Evolutionary conservation across 2,888 invertebrate genomes (phyloP).

Genomic region (Torymus auratus): DNA sequence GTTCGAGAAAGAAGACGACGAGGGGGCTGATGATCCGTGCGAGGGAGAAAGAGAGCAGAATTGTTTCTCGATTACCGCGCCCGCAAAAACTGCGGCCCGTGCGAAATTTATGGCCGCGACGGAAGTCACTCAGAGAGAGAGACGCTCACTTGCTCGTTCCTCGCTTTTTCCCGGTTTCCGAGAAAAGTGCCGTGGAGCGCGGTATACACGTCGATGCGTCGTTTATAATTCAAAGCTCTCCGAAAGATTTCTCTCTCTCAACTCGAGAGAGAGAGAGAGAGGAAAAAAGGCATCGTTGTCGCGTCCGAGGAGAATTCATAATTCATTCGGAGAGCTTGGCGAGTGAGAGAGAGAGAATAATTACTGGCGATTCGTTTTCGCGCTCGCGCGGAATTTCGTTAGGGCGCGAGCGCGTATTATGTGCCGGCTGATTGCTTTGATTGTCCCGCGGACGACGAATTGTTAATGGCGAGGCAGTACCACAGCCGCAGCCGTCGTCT

Average conservation of each 20-base stretch:
- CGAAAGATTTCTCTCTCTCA: not conserved
- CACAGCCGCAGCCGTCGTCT: not conserved
- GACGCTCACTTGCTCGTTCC: not conserved
- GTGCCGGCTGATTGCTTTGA: conserved; percentile 29
- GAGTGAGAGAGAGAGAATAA: conserved; percentile 21
- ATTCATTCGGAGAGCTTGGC: conserved; percentile 29
- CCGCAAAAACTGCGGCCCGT: conserved; percentile 31
- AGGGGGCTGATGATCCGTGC: too few species aligned
- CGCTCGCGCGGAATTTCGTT: not conserved
- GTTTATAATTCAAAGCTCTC: conserved; percentile 53
- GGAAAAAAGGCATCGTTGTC: conserved; percentile 1
- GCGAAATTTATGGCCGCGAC: conserved; percentile 54
- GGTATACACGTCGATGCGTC: conserved; percentile 27
- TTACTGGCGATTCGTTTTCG: conserved; percentile 45
- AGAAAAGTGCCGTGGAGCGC: conserved; percentile 31
- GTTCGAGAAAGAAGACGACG: too few species aligned
- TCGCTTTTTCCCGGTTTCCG: conserved; percentile 15
- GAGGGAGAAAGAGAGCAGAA: conserved; percentile 15
- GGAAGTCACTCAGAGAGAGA: conserved; percentile 27
- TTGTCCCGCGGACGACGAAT: conserved; percentile 18
- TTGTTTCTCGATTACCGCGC: conserved; percentile 53
- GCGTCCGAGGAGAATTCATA: conserved; percentile 38
- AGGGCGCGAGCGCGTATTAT: not conserved
- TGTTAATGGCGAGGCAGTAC: not conserved
- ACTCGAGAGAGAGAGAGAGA: not conserved